These are phyloP conservation scores for Scytalopus superciliaris DNA, from an alignment of 2,113 vertebrate genomes.

Conservation along the genomic window DNA sequence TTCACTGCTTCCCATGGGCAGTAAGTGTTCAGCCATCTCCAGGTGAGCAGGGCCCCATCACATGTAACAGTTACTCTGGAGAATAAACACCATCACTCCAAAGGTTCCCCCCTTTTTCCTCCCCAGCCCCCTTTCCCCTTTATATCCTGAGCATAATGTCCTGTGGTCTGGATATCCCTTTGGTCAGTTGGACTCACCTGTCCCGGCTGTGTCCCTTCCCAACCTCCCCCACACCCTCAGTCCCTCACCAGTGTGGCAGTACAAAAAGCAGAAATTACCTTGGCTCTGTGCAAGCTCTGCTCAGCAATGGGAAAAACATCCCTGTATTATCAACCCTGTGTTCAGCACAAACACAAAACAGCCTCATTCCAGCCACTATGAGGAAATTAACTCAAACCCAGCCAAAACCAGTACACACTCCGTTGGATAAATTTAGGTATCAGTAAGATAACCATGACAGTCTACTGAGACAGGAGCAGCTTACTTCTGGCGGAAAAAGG, in stretches of 20 bases:
- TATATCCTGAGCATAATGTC: background rate
- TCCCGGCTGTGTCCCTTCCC: background rate
- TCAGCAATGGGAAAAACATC: background rate
- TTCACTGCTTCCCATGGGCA: background rate
- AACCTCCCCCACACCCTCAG: background rate
- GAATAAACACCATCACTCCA: background rate
- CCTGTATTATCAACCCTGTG: background rate
- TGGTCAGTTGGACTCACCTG: background rate
- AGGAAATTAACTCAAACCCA: background rate
- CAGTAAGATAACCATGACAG: background rate
- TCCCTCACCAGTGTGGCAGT: background rate
- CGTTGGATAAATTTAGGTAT: background rate
- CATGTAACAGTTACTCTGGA: background rate
- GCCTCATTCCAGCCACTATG: background rate
- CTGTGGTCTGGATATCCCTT: background rate
- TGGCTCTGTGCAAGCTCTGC: background rate
- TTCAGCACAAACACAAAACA: background rate
- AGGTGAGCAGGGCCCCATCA: background rate
- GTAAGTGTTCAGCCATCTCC: background rate
- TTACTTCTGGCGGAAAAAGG: background rate
- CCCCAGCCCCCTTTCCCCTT: background rate
- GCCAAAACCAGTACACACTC: background rate
- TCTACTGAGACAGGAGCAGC: background rate
- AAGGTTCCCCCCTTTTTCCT: background rate
- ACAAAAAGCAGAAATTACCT: background rate